Evolutionary conservation across 2,113 vertebrate species (phyloP).

Genomic region (Ptychochromis oligacanthus): DNA sequence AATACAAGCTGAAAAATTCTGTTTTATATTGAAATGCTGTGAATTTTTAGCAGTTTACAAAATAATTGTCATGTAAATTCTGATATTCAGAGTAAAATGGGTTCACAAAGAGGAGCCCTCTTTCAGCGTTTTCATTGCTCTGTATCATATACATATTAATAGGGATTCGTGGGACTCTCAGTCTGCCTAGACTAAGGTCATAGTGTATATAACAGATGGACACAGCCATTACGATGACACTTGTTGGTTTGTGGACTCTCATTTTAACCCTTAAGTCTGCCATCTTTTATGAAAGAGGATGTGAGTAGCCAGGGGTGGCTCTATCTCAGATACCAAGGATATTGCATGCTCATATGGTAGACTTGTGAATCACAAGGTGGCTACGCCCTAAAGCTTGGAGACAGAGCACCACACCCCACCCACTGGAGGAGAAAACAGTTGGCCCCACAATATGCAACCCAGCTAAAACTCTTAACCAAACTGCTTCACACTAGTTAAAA

Average conservation of each 20-base stretch:
- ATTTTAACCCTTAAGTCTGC: not conserved
- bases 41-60: not conserved
- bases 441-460: not conserved
- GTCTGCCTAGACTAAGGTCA: not conserved
- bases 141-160: not conserved
- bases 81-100: not conserved
- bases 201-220: not conserved
- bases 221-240: not conserved
- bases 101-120: not conserved
- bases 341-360: too few species aligned
- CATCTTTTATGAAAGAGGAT: not conserved
- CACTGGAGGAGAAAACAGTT: not conserved
- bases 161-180: not conserved
- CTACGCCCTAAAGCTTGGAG: not conserved
- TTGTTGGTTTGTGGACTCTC: not conserved
- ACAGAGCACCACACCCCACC: not conserved
- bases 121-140: not conserved
- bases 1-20: not conserved
- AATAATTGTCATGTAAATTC: not conserved
- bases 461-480: not conserved
- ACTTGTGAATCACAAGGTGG: not conserved
- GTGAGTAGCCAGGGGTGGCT: not conserved
- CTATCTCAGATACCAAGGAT: not conserved
- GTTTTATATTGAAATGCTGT: rapidly evolving
- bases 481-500: too few species aligned